Percentiles rank a stretch among this genome's conserved stretches.
These are phyloP conservation scores for Poeciliopsis occidentalis DNA, from an alignment of 2,113 vertebrate genomes.

Conservation along the genomic window DNA sequence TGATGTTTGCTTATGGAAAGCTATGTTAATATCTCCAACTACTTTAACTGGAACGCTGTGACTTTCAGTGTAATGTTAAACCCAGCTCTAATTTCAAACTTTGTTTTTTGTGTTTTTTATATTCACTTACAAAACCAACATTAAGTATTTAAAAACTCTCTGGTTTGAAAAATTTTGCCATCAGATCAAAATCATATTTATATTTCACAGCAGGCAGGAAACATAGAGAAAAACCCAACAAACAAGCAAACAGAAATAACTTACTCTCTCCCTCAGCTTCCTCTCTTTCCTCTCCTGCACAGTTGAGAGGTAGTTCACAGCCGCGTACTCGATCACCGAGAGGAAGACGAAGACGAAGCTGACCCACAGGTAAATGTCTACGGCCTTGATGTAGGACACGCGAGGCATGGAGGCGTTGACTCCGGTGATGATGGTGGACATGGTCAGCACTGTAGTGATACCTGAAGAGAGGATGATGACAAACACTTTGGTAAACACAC, in stretches of 20 bases:
- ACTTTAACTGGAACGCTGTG: too few relatives aligned
- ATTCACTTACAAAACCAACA: too few relatives aligned
- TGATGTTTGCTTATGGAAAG: too few relatives aligned
- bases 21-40: too few relatives aligned
- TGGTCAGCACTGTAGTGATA: slow-evolving; percentile 86
- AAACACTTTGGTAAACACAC: slow-evolving; percentile 13
- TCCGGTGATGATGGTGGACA: slow-evolving; percentile 91
- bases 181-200: too few relatives aligned
- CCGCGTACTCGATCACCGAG: slow-evolving; percentile 94
- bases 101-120: too few relatives aligned
- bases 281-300: slow-evolving; percentile 84
- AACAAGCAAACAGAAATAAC: slow-evolving; percentile 13
- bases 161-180: too few relatives aligned
- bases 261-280: slow-evolving; percentile 82
- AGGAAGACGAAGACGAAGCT: slow-evolving; percentile 99
- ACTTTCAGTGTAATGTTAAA: too few relatives aligned
- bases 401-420: slow-evolving; percentile 98
- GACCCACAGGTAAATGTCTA: slow-evolving; percentile 98
- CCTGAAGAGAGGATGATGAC: slow-evolving; percentile 54
- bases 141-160: too few relatives aligned
- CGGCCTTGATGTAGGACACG: slow-evolving; percentile 97
- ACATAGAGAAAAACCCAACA: background rate
- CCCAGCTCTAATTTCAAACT: too few relatives aligned
- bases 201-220: too few relatives aligned
- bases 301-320: slow-evolving; percentile 84